These are phyloP conservation scores for Lordiphosa andalusiaca DNA, from an alignment of 2,888 invertebrate species.

Conservation along the genomic window DNA sequence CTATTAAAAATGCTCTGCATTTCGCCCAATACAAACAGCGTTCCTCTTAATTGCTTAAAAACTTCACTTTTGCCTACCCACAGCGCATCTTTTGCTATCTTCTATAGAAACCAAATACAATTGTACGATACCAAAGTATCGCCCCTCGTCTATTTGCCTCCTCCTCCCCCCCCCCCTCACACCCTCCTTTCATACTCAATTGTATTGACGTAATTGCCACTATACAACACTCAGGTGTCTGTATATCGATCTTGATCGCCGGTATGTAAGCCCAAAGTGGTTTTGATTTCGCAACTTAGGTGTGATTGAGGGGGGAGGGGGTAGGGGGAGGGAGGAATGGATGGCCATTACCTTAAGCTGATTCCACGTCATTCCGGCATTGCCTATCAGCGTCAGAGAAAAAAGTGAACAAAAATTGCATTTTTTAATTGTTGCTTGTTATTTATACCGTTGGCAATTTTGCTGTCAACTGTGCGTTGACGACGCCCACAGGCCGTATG, in stretches of 20 bases:
- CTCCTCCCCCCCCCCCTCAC: too few species aligned
- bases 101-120: background rate
- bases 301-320: background rate
- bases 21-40: too few species aligned
- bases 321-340: background rate
- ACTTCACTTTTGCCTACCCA: too few species aligned
- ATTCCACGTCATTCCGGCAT: constrained; percentile 34
- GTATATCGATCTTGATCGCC: constrained; percentile 48
- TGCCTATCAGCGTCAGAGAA: constrained; percentile 27
- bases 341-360: constrained; percentile 22
- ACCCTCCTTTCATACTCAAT: constrained; percentile 35
- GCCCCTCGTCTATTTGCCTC: constrained; percentile 9
- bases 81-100: too few species aligned
- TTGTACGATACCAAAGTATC: background rate
- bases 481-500: constrained; percentile 38
- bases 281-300: constrained; percentile 59
- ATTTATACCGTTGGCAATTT: constrained; percentile 49
- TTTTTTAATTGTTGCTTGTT: constrained; percentile 52
- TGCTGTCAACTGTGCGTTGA: constrained; percentile 33
- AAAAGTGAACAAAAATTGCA: constrained; percentile 32
- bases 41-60: too few species aligned
- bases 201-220: constrained; percentile 60
- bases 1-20: too few species aligned
- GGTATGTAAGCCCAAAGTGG: constrained; percentile 65
- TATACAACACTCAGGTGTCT: constrained; percentile 20